Base-by-base conservation (phyloP, 2,113 vertebrate genomes). In the Sinosuthora webbiana region DNA sequence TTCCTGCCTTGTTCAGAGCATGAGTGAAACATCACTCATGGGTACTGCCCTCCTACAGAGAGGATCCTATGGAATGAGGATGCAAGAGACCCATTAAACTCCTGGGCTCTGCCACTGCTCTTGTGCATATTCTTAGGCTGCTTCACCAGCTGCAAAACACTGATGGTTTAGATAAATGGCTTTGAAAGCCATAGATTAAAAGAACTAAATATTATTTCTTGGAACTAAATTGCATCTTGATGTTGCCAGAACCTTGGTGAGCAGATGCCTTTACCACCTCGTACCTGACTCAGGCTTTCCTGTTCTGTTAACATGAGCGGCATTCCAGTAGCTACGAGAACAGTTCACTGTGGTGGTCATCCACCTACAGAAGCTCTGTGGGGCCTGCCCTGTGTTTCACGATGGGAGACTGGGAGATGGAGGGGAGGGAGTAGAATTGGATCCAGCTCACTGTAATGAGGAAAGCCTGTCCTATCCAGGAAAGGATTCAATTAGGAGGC, bases 401-500 rank as follows among this genome's bases (percentile, higher is more conserved):
- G 62, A 76, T 64, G 64, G 64, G 83, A 65, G 45, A 49, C 47
- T 68, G n/a, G 68, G 73, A 91, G 83, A 90, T 71, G 31, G 82
- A 93, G n/a, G 35, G 53, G 68, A 59, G 64, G 33, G 92, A 93
- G 37, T 22, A 76, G 85, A 92, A 96, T 95, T 95, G 83, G 67
- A 96, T 96, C 94, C 86, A 91, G 73, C 10, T 92, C 75, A 25
- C 44, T 41, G 3, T 89, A 96, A 96, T 93, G 84, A 96, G 56
- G 92, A 96, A 96, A 94, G 75, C 50, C 93, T 95, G 92, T 89
- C 70, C 57, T 33, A 57, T 65, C 31, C 59, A 67, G 69, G 93
- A 86, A 90, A 94, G 93, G 91, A 95, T 96, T 95, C 83, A 95
- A 50, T 97, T 97, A 96, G 76, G 87, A 64, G 82, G n/a, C 78